Percentiles rank a stretch among this genome's conserved stretches.
Evolutionary conservation across 2,888 invertebrate genomes (phyloP).

Genomic region (Macrophya annulata): DNA sequence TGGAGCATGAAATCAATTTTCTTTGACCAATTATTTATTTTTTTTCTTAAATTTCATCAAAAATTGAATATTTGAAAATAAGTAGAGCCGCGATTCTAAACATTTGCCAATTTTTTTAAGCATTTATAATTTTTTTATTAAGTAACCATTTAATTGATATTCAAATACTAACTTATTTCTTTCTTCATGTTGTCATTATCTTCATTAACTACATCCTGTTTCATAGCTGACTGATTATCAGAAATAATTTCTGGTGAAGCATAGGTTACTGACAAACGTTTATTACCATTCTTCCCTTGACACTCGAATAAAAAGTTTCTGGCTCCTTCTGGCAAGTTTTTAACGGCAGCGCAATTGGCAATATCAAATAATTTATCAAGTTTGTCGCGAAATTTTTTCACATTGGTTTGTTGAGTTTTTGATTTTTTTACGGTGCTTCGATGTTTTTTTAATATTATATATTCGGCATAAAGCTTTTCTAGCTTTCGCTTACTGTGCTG

Average conservation of each 20-base stretch:
- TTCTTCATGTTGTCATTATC: no score
- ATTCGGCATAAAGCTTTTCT: not conserved
- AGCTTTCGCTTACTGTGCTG: conserved; percentile 9
- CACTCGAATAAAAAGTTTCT: not conserved
- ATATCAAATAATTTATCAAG: conserved; percentile 32
- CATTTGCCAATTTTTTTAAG: no score
- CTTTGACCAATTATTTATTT: no score
- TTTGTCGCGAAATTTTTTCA: not conserved
- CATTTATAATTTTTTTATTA: no score
- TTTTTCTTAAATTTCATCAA: no score
- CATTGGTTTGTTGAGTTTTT: not conserved
- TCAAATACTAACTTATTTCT: no score
- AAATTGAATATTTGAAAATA: no score
- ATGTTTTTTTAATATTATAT: not conserved
- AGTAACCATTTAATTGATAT: no score
- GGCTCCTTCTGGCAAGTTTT: not conserved
- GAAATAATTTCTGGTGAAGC: not conserved
- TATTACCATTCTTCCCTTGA: not conserved
- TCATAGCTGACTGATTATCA: no score
- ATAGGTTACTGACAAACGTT: not conserved
- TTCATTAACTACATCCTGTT: no score
- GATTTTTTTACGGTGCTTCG: not conserved
- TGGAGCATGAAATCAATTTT: no score
- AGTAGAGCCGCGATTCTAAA: no score
- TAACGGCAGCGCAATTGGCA: not conserved